Evolutionary conservation across 2,797 vertebrate species (phyloP).

Genomic region (Coranthus polyacanthus): DNA sequence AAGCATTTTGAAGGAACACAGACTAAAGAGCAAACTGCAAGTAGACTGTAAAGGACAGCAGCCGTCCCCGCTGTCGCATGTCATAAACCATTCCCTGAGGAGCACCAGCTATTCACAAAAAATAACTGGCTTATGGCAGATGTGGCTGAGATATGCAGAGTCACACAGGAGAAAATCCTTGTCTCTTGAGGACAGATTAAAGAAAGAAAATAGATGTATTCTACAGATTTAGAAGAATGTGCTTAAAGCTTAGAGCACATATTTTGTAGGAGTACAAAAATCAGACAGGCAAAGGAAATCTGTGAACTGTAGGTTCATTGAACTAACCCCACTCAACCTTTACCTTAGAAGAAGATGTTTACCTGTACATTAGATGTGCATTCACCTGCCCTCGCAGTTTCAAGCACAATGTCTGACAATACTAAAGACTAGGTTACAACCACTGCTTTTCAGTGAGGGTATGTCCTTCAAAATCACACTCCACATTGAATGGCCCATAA

Average conservation of each 20-base stretch:
- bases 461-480: constrained; percentile 16
- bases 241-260: constrained; percentile 45
- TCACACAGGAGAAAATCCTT: constrained; percentile 72
- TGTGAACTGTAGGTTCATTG: too few relatives aligned
- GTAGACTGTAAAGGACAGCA: constrained; percentile 38
- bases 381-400: too few relatives aligned
- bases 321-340: too few relatives aligned
- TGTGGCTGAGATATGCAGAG: constrained; percentile 73
- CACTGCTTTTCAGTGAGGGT: background rate
- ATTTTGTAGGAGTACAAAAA: constrained; percentile 28
- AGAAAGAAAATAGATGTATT: constrained; percentile 55
- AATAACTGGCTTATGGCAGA: constrained; percentile 50
- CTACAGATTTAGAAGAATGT: constrained; percentile 55
- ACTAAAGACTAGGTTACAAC: background rate
- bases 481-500: background rate
- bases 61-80: constrained; percentile 38
- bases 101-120: constrained; percentile 57
- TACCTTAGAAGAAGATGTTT: too few relatives aligned
- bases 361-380: too few relatives aligned
- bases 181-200: constrained; percentile 66
- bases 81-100: constrained; percentile 47
- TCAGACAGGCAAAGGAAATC: background rate
- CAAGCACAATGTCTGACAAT: background rate
- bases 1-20: constrained; percentile 6
- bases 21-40: constrained; percentile 18